A percentile compares a stretch with the other conserved stretches of the same genome.
Evolutionary conservation across 2,797 vertebrate species (phyloP).

Genomic region (Sebastes reedi): DNA sequence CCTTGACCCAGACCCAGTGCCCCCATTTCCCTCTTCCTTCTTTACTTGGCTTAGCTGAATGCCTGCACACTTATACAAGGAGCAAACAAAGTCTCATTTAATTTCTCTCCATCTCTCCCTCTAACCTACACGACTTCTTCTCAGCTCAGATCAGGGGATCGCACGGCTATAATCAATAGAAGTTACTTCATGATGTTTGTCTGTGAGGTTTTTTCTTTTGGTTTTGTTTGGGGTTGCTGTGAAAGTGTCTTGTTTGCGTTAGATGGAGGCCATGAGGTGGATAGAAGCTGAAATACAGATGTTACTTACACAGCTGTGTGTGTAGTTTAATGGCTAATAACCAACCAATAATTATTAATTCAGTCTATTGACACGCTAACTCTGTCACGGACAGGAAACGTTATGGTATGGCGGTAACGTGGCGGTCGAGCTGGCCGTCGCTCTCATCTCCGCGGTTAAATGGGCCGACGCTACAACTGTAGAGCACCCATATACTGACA

Average conservation of each 20-base stretch:
- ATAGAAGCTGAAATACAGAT: not conserved
- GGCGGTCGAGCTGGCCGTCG: too few relatives aligned
- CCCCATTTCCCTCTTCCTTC: constrained; percentile 36
- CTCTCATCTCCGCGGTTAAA: too few relatives aligned
- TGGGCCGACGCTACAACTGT: too few relatives aligned
- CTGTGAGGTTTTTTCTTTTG: not conserved
- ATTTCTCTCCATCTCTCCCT: not conserved
- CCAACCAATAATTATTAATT: not conserved
- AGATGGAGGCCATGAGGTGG: not conserved
- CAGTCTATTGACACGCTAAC: not conserved
- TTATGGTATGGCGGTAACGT: too few relatives aligned
- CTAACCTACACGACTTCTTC: not conserved
- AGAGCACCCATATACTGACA: too few relatives aligned
- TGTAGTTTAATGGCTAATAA: not conserved
- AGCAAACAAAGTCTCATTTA: constrained; percentile 46
- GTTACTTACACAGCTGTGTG: not conserved
- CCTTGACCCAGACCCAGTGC: constrained; percentile 68
- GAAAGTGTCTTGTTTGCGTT: not conserved
- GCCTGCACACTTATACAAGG: constrained; percentile 7
- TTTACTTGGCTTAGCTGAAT: constrained; percentile 26
- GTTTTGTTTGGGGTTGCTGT: not conserved
- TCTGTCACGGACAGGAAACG: too few relatives aligned
- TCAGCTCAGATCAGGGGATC: not conserved
- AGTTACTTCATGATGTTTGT: not conserved
- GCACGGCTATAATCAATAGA: not conserved